A percentile compares a stretch with the other conserved stretches of the same genome.
phyloP scores from a whole-genome alignment of 2,797 vertebrate genomes.

The Spea hammondii region DNA sequence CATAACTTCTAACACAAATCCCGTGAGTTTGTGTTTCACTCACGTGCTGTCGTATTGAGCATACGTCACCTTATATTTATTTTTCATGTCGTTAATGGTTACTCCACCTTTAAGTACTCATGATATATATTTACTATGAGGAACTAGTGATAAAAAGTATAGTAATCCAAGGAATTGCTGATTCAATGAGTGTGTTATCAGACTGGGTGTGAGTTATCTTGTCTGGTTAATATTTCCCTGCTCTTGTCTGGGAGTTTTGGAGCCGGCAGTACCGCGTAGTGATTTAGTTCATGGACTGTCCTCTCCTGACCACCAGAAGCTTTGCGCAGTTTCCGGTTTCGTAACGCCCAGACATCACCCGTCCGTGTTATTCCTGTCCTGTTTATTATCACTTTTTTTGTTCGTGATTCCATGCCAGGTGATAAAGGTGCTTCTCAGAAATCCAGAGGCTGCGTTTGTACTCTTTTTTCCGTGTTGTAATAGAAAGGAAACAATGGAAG shows the following conservation, averaged over 20 bases:
- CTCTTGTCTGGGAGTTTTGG: conserved; percentile 23
- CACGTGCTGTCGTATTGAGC: too few species aligned
- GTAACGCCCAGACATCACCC: not conserved
- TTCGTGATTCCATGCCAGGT: conserved; percentile 14
- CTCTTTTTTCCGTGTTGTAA: not conserved
- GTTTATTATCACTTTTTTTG: not conserved
- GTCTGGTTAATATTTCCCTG: conserved; percentile 34
- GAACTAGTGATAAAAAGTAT: not conserved
- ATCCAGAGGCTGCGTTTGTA: not conserved
- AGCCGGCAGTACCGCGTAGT: not conserved
- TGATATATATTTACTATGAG: not conserved
- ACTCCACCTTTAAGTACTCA: not conserved
- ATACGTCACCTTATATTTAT: too few species aligned
- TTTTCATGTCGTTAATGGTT: not conserved
- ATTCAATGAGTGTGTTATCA: not conserved
- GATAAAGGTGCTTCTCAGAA: conserved; percentile 10
- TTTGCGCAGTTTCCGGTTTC: conserved; percentile 35
- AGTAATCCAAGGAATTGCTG: not conserved
- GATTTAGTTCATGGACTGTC: conserved; percentile 27
- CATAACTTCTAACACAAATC: too few species aligned
- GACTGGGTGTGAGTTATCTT: conserved; percentile 8
- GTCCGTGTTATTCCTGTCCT: too few species aligned
- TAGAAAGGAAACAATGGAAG: too few species aligned
- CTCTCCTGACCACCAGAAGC: conserved; percentile 14
- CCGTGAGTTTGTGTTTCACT: too few species aligned